These are phyloP conservation scores for Aspidapion aeneum DNA, from an alignment of 2,888 invertebrate genomes.

Conservation along the genomic window DNA sequence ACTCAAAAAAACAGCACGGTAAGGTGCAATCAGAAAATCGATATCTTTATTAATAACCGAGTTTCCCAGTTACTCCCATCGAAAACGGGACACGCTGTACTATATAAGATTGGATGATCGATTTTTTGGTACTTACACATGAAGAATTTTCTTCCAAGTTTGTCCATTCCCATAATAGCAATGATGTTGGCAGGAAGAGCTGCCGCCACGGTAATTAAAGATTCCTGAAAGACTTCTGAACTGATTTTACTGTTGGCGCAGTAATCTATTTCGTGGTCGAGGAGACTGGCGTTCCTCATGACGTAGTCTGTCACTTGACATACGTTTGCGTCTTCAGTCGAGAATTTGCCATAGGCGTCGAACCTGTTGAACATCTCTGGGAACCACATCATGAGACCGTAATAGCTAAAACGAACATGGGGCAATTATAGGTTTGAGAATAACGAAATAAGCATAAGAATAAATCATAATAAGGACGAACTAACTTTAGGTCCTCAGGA, in stretches of 20 bases:
- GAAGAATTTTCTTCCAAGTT: slow-evolving; percentile 81
- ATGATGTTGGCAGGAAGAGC: slow-evolving; percentile 83
- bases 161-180: slow-evolving; percentile 78
- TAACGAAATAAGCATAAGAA: background rate
- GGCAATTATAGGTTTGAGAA: too few relatives aligned
- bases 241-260: slow-evolving; percentile 71
- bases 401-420: slow-evolving; percentile 80
- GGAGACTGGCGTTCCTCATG: slow-evolving; percentile 59
- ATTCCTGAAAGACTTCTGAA: slow-evolving; percentile 79
- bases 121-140: slow-evolving; percentile 62
- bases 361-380: slow-evolving; percentile 91
- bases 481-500: too few relatives aligned
- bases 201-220: slow-evolving; percentile 80
- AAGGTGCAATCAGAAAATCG: too few relatives aligned
- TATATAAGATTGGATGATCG: too few relatives aligned
- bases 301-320: slow-evolving; percentile 77
- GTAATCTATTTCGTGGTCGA: slow-evolving; percentile 44
- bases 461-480: background rate
- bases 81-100: too few relatives aligned
- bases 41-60: too few relatives aligned
- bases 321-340: slow-evolving; percentile 63
- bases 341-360: slow-evolving; percentile 70
- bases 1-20: too few relatives aligned
- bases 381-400: slow-evolving; percentile 97
- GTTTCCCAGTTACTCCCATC: too few relatives aligned